Evolutionary conservation across 2,113 vertebrate genomes (phyloP).

Genomic region (Toxotes chatareus): DNA sequence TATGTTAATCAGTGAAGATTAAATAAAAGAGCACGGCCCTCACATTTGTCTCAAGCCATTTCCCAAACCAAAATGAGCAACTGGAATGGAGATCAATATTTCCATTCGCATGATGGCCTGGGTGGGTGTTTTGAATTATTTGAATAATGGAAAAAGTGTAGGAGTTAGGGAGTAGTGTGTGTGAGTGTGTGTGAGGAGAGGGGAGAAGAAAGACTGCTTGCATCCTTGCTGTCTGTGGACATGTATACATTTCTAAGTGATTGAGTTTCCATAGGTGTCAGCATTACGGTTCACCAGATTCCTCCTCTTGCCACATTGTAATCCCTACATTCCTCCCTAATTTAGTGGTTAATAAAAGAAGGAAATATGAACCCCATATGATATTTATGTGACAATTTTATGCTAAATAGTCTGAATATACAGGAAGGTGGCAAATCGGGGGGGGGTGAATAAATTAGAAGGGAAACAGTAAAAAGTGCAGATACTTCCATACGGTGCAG

Average conservation of each 20-base stretch:
- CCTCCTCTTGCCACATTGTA: not conserved
- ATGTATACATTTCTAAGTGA: constrained; percentile 12
- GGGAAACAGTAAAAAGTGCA: too few relatives aligned
- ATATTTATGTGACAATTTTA: not conserved
- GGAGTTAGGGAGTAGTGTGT: constrained; percentile 1
- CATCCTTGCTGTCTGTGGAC: not conserved
- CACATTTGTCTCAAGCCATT: constrained; percentile 51
- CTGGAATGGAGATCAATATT: constrained; percentile 62
- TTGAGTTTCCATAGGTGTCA: constrained; percentile 7
- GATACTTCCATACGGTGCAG: too few relatives aligned
- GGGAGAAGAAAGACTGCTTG: not conserved
- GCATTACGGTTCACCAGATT: constrained; percentile 8
- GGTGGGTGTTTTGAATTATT: constrained; percentile 66
- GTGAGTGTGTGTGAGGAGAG: constrained; percentile 7
- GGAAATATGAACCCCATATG: not conserved
- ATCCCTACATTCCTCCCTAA: not conserved
- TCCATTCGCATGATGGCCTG: constrained; percentile 48
- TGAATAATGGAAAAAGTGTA: constrained; percentile 48
- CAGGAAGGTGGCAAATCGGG: not conserved
- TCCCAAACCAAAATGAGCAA: constrained; percentile 7
- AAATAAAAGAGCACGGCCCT: constrained; percentile 22
- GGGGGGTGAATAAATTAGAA: too few relatives aligned
- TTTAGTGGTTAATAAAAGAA: not conserved
- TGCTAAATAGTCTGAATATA: not conserved
- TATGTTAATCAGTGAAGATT: constrained; percentile 36